Percentiles rank a stretch among this genome's conserved stretches.
Evolutionary conservation across 2,113 vertebrate species (phyloP).

Genomic region (Sciurus niger): DNA sequence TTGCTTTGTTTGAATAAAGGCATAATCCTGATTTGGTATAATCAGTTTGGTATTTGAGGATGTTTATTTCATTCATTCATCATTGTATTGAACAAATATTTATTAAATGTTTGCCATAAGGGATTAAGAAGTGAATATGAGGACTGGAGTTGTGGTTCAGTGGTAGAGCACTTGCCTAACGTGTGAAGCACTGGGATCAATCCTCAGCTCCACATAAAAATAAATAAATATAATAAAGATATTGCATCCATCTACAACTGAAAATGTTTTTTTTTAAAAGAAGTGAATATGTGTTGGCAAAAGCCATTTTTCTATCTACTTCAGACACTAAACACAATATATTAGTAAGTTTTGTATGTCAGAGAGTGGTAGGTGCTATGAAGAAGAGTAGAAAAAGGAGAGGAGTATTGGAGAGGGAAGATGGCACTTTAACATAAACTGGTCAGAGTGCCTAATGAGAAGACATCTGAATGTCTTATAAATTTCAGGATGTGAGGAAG

Average conservation of each 20-base stretch:
- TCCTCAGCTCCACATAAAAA: too few species aligned
- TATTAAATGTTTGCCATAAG: background rate
- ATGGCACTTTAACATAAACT: background rate
- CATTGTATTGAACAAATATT: background rate
- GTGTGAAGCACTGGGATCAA: too few species aligned
- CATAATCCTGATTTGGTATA: background rate
- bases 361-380: background rate
- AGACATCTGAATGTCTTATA: background rate
- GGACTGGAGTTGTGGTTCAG: too few species aligned
- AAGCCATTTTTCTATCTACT: background rate
- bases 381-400: background rate
- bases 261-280: too few species aligned
- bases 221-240: too few species aligned
- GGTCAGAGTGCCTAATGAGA: background rate
- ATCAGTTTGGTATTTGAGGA: background rate
- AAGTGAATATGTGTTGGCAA: constrained; percentile 17
- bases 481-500: background rate
- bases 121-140: too few species aligned
- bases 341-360: background rate
- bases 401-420: background rate
- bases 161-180: too few species aligned
- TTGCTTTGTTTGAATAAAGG: constrained; percentile 30
- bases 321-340: background rate
- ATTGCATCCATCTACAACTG: too few species aligned
- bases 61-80: constrained; percentile 28